Evolutionary conservation across 1,140 invertebrate genomes (phyloP).

Genomic region (Capitella teleta): DNA sequence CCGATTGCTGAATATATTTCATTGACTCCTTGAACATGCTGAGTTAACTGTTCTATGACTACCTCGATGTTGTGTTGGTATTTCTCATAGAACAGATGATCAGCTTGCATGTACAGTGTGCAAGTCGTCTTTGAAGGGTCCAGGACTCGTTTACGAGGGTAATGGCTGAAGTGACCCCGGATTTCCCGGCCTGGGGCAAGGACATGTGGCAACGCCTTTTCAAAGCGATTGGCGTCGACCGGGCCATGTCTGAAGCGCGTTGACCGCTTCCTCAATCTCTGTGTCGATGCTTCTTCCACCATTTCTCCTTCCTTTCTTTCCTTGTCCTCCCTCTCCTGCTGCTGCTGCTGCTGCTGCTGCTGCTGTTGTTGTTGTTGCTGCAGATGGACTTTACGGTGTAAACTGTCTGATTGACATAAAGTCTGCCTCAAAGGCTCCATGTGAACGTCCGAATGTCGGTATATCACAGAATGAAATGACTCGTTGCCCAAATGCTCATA

Average conservation of each 20-base stretch:
- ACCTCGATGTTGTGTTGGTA: constrained; percentile 86
- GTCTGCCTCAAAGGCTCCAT: constrained; percentile 19
- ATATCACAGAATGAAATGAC: constrained; percentile 68
- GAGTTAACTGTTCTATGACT: constrained; percentile 86
- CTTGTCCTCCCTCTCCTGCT: background rate
- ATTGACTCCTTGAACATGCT: constrained; percentile 87
- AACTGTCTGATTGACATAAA: constrained; percentile 48
- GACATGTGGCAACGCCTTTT: background rate
- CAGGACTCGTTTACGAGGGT: constrained; percentile 52
- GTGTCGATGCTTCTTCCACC: background rate
- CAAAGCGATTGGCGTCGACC: background rate
- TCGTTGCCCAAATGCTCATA: constrained; percentile 48
- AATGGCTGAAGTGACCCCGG: background rate
- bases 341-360: background rate
- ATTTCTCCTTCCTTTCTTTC: background rate
- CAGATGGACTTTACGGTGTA: constrained; percentile 16
- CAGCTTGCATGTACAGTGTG: constrained; percentile 86
- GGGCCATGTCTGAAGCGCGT: too few species aligned
- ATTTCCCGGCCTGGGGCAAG: background rate
- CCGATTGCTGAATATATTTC: constrained; percentile 80
- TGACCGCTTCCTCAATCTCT: background rate
- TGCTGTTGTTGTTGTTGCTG: background rate
- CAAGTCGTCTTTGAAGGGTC: constrained; percentile 63
- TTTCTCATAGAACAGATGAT: constrained; percentile 85
- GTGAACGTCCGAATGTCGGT: constrained; percentile 66